These are phyloP conservation scores for Agrochola macilenta DNA, from an alignment of 2,888 invertebrate genomes.

Conservation along the genomic window DNA sequence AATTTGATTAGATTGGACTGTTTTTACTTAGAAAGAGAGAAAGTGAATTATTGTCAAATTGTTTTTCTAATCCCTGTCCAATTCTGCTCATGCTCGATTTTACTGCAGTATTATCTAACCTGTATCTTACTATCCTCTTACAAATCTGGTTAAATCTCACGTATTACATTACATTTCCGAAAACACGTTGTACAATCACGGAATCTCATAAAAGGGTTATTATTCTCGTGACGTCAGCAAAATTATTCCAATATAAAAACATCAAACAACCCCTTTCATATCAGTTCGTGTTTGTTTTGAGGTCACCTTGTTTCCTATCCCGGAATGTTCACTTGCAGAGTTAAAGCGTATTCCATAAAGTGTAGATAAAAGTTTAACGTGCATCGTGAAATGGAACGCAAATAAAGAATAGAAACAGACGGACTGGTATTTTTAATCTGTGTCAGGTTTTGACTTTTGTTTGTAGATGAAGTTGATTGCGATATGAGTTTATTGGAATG, in stretches of 20 bases:
- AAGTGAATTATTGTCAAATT: background rate
- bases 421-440: slow-evolving; percentile 28
- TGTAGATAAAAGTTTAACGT: slow-evolving; percentile 57
- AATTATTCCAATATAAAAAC: slow-evolving; percentile 47
- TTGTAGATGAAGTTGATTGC: slow-evolving; percentile 7
- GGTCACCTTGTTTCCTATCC: slow-evolving; percentile 61
- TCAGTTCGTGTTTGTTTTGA: slow-evolving; percentile 57
- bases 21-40: background rate
- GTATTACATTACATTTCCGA: slow-evolving; percentile 20
- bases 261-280: slow-evolving; percentile 54
- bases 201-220: slow-evolving; percentile 38
- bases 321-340: slow-evolving; percentile 46
- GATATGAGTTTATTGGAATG: background rate
- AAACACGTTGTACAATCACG: slow-evolving; percentile 28
- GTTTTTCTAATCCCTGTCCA: background rate
- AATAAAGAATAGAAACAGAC: slow-evolving; percentile 22
- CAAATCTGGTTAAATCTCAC: background rate
- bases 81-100: background rate
- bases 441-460: slow-evolving; percentile 25
- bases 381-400: slow-evolving; percentile 53
- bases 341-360: slow-evolving; percentile 51
- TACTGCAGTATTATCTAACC: background rate
- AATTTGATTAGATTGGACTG: background rate
- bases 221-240: slow-evolving; percentile 32
- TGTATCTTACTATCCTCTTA: background rate